Evolutionary conservation across 1,140 invertebrate species (phyloP).

Genomic region (Euura saliciscinereae): DNA sequence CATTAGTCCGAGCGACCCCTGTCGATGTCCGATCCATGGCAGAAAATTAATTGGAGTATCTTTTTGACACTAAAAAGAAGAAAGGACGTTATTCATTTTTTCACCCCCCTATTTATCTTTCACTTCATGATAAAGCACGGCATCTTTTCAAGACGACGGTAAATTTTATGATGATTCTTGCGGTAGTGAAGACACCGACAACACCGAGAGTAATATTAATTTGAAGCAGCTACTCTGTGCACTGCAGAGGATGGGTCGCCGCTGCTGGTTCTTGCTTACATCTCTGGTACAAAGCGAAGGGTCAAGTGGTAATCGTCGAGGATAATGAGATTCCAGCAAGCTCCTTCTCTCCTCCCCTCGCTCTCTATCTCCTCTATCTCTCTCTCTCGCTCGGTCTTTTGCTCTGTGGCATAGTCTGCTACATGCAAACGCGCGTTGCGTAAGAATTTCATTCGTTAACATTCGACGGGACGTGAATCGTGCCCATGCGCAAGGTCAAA

Average conservation of each 20-base stretch:
- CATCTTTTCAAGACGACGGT: no score
- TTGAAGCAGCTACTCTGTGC: background rate
- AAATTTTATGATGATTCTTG: no score
- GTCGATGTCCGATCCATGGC: no score
- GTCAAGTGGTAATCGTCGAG: background rate
- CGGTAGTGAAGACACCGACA: no score
- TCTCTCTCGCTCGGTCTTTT: constrained; percentile 10
- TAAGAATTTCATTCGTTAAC: constrained; percentile 38
- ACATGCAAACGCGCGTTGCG: constrained; percentile 39
- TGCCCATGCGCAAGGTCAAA: no score
- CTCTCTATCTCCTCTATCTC: constrained; percentile 15
- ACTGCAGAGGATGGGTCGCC: background rate
- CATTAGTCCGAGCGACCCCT: no score
- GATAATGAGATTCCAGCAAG: background rate
- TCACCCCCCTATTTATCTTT: no score
- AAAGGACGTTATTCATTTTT: no score
- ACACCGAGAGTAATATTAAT: background rate
- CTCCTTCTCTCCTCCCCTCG: constrained; percentile 13
- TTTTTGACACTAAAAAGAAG: no score
- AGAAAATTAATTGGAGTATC: no score
- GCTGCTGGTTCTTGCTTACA: background rate
- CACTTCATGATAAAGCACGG: no score
- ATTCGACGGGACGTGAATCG: no score
- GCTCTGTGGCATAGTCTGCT: constrained; percentile 25
- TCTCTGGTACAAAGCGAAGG: background rate